These are phyloP conservation scores for Eptesicus fuscus DNA, from an alignment of 2,113 vertebrate genomes.

Conservation along the genomic window DNA sequence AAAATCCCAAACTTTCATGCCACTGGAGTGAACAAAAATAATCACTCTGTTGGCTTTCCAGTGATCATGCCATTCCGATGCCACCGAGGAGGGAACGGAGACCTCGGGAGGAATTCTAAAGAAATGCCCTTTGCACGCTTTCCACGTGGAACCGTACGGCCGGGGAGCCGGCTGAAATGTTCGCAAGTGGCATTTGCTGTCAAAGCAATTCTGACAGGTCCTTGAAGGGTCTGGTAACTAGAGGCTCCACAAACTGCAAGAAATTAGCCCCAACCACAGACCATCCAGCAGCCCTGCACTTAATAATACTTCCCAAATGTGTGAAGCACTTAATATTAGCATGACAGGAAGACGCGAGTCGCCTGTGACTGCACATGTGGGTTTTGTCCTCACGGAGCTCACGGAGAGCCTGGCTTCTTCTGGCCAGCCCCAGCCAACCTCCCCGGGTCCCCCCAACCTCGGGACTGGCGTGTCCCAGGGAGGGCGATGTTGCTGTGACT, in stretches of 20 bases:
- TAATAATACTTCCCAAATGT: constrained; percentile 75
- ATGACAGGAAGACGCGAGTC: constrained; percentile 66
- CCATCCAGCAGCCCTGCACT: constrained; percentile 55
- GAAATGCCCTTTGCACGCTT: rapidly evolving
- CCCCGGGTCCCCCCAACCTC: rapidly evolving
- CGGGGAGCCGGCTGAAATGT: rapidly evolving
- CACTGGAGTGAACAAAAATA: not conserved
- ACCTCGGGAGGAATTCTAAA: not conserved
- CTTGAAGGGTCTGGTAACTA: constrained; percentile 60
- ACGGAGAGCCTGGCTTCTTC: not conserved
- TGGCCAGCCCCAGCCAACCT: rapidly evolving
- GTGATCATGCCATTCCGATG: not conserved
- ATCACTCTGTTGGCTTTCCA: rapidly evolving
- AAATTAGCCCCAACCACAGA: constrained; percentile 67
- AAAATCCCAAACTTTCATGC: not conserved
- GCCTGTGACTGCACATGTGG: not conserved
- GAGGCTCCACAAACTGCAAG: constrained; percentile 70
- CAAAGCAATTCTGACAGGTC: constrained; percentile 53
- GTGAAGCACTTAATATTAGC: constrained; percentile 70
- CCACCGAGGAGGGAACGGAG: not conserved
- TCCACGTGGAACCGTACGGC: not conserved
- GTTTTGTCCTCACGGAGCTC: not conserved
- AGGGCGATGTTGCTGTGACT: not conserved
- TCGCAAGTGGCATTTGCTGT: constrained; percentile 31
- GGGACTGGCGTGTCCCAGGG: not conserved